A percentile compares a stretch with the other conserved stretches of the same genome.
These are phyloP conservation scores for Tetragonula carbonaria DNA, from an alignment of 2,888 invertebrate genomes.

Conservation along the genomic window DNA sequence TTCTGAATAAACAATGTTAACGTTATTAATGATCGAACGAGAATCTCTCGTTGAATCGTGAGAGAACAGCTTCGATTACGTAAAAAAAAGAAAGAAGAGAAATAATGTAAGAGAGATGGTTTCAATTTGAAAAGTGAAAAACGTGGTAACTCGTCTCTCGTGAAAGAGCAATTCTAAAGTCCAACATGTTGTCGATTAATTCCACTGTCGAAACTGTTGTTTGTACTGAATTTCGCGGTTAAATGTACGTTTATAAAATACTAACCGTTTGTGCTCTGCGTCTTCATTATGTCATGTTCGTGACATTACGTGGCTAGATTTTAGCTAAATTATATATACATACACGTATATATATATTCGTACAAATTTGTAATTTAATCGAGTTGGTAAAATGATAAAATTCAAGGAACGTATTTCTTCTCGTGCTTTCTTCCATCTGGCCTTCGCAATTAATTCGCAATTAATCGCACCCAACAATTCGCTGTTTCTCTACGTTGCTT, in stretches of 20 bases:
- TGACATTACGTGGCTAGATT: neutral
- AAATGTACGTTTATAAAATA: neutral
- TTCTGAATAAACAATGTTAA: conserved; percentile 1
- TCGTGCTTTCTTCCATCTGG: too few species aligned
- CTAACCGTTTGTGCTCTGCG: neutral
- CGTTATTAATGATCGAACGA: neutral
- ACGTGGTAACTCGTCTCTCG: neutral
- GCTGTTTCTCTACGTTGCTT: neutral
- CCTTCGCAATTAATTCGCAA: neutral
- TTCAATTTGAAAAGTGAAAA: neutral
- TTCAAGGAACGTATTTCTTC: neutral
- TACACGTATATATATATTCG: too few species aligned
- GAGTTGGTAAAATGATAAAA: too few species aligned
- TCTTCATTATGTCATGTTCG: too few species aligned
- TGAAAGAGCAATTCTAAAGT: neutral
- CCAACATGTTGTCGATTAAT: neutral
- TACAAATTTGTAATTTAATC: too few species aligned
- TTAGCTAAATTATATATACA: too few species aligned
- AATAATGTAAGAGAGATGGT: neutral
- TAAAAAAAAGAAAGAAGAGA: too few species aligned
- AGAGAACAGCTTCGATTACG: neutral
- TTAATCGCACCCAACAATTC: neutral
- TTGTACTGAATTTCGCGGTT: neutral
- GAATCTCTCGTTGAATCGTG: too few species aligned
- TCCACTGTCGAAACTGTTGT: neutral